Conservation (phyloP, 2,888 invertebrate genomes). For the Drosophila paranaensis region DNA sequence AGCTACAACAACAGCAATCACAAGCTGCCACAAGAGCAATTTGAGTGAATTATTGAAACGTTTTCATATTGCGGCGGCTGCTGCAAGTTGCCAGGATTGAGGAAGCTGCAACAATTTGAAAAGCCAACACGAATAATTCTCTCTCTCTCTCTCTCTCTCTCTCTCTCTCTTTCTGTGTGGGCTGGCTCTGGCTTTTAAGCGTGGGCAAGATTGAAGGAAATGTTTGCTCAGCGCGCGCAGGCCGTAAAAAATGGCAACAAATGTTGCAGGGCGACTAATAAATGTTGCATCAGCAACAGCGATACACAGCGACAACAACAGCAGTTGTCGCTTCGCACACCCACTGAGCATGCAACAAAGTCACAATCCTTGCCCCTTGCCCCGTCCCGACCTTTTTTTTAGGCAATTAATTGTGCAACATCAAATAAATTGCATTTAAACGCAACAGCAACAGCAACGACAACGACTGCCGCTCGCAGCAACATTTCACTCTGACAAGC, state of each 20-base stretch:
- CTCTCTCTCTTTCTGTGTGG: slow-evolving; percentile 22
- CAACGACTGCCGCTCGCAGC: slow-evolving; percentile 41
- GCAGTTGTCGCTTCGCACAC: slow-evolving; percentile 60
- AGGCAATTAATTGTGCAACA: slow-evolving; percentile 78
- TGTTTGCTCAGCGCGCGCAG: slow-evolving; percentile 48
- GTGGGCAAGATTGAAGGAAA: slow-evolving; percentile 70
- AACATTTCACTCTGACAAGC: slow-evolving; percentile 54
- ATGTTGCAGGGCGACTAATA: slow-evolving; percentile 73
- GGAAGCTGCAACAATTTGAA: slow-evolving; percentile 34
- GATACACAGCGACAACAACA: slow-evolving; percentile 12
- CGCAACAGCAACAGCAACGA: slow-evolving; percentile 34
- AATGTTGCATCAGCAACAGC: slow-evolving; percentile 49
- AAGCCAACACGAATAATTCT: slow-evolving; percentile 42
- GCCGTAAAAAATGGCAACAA: slow-evolving; percentile 73
- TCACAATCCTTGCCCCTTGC: background rate
- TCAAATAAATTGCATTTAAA: slow-evolving; percentile 75
- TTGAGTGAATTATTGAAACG: slow-evolving; percentile 73
- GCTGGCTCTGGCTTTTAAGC: slow-evolving; percentile 33
- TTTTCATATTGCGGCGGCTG: slow-evolving; percentile 66
- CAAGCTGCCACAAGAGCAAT: slow-evolving; percentile 68
- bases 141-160: background rate
- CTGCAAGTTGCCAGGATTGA: slow-evolving; percentile 39
- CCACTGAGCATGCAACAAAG: slow-evolving; percentile 48
- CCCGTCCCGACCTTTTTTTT: slow-evolving; percentile 23
- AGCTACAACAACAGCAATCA: slow-evolving; percentile 28